A percentile compares a stretch with the other conserved stretches of the same genome.
These are phyloP conservation scores for Varecia variegata DNA, from an alignment of 2,797 vertebrate genomes.

Conservation along the genomic window DNA sequence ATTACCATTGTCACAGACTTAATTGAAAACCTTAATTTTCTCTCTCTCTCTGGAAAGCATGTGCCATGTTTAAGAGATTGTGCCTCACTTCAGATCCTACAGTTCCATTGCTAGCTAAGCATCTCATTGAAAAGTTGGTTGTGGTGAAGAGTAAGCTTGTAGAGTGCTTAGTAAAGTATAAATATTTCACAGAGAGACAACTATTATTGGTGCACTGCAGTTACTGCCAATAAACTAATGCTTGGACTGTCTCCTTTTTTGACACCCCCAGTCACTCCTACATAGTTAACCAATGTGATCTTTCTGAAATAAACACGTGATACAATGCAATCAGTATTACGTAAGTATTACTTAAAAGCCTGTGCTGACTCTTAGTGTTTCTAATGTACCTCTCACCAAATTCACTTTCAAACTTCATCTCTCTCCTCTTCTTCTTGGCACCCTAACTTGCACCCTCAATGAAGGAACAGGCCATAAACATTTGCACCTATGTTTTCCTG, in stretches of 20 bases:
- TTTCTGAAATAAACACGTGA: neutral
- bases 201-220: neutral
- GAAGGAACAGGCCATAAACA: neutral
- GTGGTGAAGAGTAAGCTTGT: neutral
- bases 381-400: neutral
- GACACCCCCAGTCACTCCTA: neutral
- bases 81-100: neutral
- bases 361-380: neutral
- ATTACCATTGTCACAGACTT: neutral
- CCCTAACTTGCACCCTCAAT: neutral
- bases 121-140: neutral
- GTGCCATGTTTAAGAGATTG: neutral
- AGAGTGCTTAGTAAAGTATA: neutral
- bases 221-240: neutral
- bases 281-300: neutral
- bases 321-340: neutral
- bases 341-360: neutral
- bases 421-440: neutral
- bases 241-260: neutral
- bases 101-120: neutral
- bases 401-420: neutral
- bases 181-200: neutral
- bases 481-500: neutral
- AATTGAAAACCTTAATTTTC: neutral
- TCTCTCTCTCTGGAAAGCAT: neutral